A percentile compares a stretch with the other conserved stretches of the same genome.
Conservation (phyloP, 2,888 invertebrate genomes). For the Aphidius colemani region DNA sequence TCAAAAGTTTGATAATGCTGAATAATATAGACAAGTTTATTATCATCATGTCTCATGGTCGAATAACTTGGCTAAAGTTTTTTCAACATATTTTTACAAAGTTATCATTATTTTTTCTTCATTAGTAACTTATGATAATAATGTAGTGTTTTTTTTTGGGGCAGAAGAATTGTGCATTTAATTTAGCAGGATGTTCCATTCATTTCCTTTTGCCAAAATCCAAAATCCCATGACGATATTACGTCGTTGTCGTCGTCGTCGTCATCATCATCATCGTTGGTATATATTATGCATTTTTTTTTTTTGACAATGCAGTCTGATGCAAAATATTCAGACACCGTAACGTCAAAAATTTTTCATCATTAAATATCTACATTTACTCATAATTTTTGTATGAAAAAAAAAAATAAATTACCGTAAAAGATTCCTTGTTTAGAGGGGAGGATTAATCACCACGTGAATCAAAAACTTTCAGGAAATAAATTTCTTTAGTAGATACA, state of each 20-base stretch:
- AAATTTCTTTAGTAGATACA: slow-evolving; percentile 21
- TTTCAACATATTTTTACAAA: too few species aligned
- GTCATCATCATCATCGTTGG: slow-evolving; percentile 10
- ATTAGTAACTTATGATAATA: too few species aligned
- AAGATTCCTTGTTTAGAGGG: too few species aligned
- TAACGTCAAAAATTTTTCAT: slow-evolving; percentile 39
- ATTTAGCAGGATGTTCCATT: slow-evolving; percentile 26
- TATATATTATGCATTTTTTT: background rate
- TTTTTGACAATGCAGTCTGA: slow-evolving; percentile 41
- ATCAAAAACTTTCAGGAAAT: slow-evolving; percentile 27
- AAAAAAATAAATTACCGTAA: too few species aligned
- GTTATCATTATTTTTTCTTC: too few species aligned
- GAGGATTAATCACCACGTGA: slow-evolving; percentile 22
- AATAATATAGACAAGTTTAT: too few species aligned
- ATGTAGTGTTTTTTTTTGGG: too few species aligned
- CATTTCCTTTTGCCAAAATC: slow-evolving; percentile 35
- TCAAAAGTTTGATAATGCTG: too few species aligned
- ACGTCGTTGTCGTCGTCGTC: slow-evolving; percentile 5
- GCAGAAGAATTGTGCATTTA: background rate
- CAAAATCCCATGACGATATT: slow-evolving; percentile 30
- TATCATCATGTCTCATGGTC: too few species aligned
- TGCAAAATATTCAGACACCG: slow-evolving; percentile 37
- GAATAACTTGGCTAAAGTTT: too few species aligned
- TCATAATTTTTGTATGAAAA: too few species aligned
- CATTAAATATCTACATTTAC: too few species aligned